Evolutionary conservation across 1,140 invertebrate genomes (phyloP), one percentile per base, ranked within the genome.

Genomic region (Anthonomus grandis): DNA sequence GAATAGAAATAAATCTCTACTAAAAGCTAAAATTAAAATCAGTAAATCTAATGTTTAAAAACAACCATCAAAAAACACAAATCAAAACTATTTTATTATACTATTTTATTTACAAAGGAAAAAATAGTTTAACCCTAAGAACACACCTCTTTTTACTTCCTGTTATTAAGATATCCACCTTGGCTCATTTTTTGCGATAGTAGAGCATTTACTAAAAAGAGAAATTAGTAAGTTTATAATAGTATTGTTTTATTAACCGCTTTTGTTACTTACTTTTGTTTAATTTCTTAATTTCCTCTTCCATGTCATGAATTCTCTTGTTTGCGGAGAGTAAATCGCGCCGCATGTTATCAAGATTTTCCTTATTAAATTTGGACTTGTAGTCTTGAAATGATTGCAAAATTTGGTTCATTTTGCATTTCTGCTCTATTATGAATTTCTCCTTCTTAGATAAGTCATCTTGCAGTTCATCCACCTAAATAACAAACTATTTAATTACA

Each of bases 221-320:
- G 24, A 47, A 47, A 47, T 12, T n/a, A 2, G 1, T 2, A 47
- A 10, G 24, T 27, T 22, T 15, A 13, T 19, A 1, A 4, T 25
- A 50, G 9, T 12, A 6, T 23, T 25, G 31, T 34, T 34, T 13
- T 34, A 34, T 12, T 34, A 10, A 34, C 2, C 31, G 1, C 31
- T 45, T 9, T 51, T 50, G 15, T 38, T 42, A 31, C 58, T 53
- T 52, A 67, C 65, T 57, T 49, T 64, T 67, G 46, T 58, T 63
- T 5, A 56, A 31, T 57, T 65, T 63, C n/a, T 61, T 41, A 37
- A 65, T 44, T 13, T 60, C 44, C 39, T 64, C 60, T 45, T 65
- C 59, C 18, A 65, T 46, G 22, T 64, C 62, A 1, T 56, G 53
- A 9, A 60, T 53, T 51, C 45, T 54, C 41, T 61, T 46, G 5